These are phyloP conservation scores for Heterochromis multidens DNA, from an alignment of 2,113 vertebrate genomes.

Conservation along the genomic window DNA sequence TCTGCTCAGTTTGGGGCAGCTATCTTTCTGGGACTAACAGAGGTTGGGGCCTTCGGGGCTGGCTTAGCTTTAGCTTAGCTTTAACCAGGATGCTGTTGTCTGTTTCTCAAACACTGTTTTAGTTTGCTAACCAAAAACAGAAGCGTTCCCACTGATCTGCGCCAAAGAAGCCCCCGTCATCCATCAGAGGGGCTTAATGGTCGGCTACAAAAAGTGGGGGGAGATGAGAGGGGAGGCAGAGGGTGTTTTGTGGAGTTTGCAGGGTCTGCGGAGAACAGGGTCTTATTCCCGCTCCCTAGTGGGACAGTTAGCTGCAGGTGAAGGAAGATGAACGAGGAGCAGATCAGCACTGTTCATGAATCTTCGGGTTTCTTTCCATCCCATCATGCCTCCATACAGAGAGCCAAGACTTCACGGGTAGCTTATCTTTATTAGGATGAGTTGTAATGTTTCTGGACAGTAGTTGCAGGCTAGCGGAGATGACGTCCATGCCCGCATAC, in stretches of 20 bases:
- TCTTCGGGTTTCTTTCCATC: conserved; percentile 52
- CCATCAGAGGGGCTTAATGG: conserved; percentile 77
- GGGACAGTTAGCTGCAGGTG: conserved; percentile 66
- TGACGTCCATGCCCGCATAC: neutral
- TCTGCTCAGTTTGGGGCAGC: conserved; percentile 3
- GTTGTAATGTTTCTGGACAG: neutral
- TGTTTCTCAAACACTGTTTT: conserved; percentile 58
- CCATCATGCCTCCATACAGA: neutral
- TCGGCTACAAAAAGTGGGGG: conserved; percentile 24
- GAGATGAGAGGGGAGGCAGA: conserved; percentile 3
- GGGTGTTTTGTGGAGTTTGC: conserved; percentile 35
- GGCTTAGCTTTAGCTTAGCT: conserved; percentile 61
- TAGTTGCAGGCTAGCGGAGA: neutral
- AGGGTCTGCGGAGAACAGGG: conserved; percentile 14
- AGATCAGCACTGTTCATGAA: conserved; percentile 60
- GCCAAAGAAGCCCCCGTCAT: conserved; percentile 77
- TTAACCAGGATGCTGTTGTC: conserved; percentile 46
- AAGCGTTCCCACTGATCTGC: conserved; percentile 76
- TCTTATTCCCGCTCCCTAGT: conserved; percentile 58
- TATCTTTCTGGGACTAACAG: conserved; percentile 20
- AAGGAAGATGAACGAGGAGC: conserved; percentile 69
- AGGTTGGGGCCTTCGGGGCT: conserved; percentile 19
- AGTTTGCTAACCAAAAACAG: conserved; percentile 84
- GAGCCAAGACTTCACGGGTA: conserved; percentile 2
- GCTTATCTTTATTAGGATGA: neutral